Evolutionary conservation across 2,888 invertebrate genomes (phyloP).

Genomic region (Sphaeridia pumilis): DNA sequence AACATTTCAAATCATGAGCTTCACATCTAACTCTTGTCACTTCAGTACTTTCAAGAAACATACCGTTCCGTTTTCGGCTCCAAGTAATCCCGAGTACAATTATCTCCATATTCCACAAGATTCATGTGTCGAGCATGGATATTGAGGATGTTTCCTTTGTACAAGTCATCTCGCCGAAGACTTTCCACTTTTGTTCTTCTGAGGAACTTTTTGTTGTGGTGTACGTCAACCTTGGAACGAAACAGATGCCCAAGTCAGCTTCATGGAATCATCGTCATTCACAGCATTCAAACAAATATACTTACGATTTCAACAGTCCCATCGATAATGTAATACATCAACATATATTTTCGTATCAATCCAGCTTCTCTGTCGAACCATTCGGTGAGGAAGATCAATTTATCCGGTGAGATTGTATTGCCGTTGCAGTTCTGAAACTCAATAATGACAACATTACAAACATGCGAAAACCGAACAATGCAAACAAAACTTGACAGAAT

Average conservation of each 20-base stretch:
- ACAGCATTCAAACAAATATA: slow-evolving; percentile 12
- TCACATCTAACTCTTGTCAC: not conserved
- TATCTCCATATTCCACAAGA: slow-evolving; percentile 42
- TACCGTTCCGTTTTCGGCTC: slow-evolving; percentile 40
- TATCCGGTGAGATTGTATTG: slow-evolving; percentile 17
- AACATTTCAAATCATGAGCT: too few relatives aligned
- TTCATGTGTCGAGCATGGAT: slow-evolving; percentile 41
- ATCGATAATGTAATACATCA: slow-evolving; percentile 65
- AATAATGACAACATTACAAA: too few relatives aligned
- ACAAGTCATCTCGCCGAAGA: slow-evolving; percentile 39
- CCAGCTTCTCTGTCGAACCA: slow-evolving; percentile 76
- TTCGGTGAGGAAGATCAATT: slow-evolving; percentile 49
- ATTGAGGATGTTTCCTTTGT: slow-evolving; percentile 41
- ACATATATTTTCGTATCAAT: slow-evolving; percentile 57
- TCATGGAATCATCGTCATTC: not conserved
- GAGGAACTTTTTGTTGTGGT: slow-evolving; percentile 40
- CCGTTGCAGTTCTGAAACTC: not conserved
- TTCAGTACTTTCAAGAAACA: too few relatives aligned
- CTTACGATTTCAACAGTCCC: slow-evolving; percentile 66
- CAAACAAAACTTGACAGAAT: too few relatives aligned
- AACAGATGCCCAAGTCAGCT: not conserved
- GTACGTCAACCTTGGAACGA: slow-evolving; percentile 41
- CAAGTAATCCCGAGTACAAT: slow-evolving; percentile 39
- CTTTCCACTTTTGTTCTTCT: slow-evolving; percentile 39
- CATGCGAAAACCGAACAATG: too few relatives aligned